A percentile compares a stretch with the other conserved stretches of the same genome.
Conservation (phyloP, 23 tunicate genomes). For the Corella eumyota region DNA sequence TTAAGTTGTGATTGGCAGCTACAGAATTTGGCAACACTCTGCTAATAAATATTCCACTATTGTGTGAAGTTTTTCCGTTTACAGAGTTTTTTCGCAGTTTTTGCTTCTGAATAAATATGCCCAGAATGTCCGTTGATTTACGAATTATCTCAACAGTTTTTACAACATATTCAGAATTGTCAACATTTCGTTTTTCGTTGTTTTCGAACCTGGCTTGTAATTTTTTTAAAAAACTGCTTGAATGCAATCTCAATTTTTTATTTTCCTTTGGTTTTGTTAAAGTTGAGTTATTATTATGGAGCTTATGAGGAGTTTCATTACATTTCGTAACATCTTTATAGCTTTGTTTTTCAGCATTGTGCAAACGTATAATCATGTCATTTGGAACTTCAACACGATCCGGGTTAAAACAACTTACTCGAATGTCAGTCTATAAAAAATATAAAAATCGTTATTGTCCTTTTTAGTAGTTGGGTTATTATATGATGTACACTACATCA, state of each 20-base stretch:
- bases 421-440: constrained; percentile 28
- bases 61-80: background rate
- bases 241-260: background rate
- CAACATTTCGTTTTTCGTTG: constrained; percentile 1
- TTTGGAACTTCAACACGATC: constrained; percentile 22
- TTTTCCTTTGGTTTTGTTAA: background rate
- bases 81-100: constrained; percentile 15
- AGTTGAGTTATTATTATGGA: no score
- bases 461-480: no score
- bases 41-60: constrained; percentile 52
- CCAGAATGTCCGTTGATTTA: constrained; percentile 35
- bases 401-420: constrained; percentile 45
- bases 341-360: constrained; percentile 1
- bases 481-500: no score
- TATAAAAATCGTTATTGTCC: no score
- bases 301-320: no score
- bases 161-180: constrained; percentile 2
- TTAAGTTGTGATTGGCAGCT: constrained; percentile 22
- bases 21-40: constrained; percentile 22
- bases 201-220: constrained; percentile 26
- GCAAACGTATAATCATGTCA: constrained; percentile 12
- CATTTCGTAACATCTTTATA: no score
- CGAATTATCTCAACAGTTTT: constrained; percentile 47
- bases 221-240: constrained; percentile 11
- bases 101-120: constrained; percentile 56